Conservation (phyloP, 1,140 invertebrate species). For the Eurosta solidaginis region DNA sequence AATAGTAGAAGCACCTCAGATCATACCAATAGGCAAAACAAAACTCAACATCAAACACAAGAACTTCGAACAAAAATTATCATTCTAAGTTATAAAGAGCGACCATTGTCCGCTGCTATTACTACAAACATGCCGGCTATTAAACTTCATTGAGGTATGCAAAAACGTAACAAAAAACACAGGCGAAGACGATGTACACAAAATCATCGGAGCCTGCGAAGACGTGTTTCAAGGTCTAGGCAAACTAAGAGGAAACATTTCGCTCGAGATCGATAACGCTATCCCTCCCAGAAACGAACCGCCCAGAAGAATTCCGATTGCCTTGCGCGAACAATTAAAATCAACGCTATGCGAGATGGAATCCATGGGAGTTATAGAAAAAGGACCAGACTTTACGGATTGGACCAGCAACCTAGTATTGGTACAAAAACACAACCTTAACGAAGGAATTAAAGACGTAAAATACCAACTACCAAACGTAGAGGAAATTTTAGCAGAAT, state of each 20-base stretch:
- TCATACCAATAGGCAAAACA: too few relatives aligned
- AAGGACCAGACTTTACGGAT: not conserved
- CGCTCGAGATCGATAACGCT: too few relatives aligned
- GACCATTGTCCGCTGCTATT: not conserved
- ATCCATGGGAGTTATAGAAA: not conserved
- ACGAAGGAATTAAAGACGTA: too few relatives aligned
- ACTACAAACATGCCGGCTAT: not conserved
- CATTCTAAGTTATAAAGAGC: not conserved
- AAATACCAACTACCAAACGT: too few relatives aligned
- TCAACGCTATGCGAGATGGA: not conserved
- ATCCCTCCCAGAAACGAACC: not conserved
- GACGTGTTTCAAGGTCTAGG: too few relatives aligned
- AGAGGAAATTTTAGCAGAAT: too few relatives aligned
- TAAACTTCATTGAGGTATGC: not conserved
- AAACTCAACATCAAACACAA: not conserved
- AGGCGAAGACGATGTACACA: not conserved
- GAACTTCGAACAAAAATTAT: not conserved
- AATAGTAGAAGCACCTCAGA: not conserved
- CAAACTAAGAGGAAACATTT: not conserved
- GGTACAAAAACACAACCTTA: too few relatives aligned
- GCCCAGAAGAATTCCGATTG: not conserved
- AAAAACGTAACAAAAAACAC: not conserved
- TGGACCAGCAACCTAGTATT: slow-evolving; percentile 6
- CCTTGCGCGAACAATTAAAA: too few relatives aligned
- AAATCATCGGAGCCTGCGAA: too few relatives aligned